Evolutionary conservation across 53 echinoderm and acorn worm genomes (phyloP).

Genomic region (Apostichopus leukothele): DNA sequence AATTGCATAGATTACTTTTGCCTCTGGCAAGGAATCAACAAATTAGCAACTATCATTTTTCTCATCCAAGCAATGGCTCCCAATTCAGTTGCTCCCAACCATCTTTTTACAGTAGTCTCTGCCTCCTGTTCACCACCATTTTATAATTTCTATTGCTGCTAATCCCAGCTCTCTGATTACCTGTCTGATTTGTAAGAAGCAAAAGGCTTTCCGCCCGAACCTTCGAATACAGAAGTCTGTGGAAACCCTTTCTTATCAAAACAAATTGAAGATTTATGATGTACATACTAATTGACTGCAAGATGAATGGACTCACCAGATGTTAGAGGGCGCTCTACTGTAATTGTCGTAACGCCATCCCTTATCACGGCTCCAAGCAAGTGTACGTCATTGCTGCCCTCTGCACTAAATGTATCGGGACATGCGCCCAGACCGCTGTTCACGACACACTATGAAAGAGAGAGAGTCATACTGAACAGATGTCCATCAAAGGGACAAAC

Average conservation of each 20-base stretch:
- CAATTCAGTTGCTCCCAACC: no score
- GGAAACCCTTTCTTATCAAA: background rate
- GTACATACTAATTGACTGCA: background rate
- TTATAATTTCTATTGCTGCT: no score
- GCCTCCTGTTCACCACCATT: no score
- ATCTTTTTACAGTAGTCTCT: no score
- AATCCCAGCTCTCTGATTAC: no score
- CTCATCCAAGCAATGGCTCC: no score
- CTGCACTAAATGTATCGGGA: conserved; percentile 51
- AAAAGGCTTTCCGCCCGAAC: no score
- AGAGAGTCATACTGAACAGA: background rate
- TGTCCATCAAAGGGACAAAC: background rate
- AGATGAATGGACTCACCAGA: conserved; percentile 50
- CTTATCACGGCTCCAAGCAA: conserved; percentile 17
- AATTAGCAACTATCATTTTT: no score
- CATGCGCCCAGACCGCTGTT: conserved; percentile 65
- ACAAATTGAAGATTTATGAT: background rate
- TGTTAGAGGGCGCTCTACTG: conserved; percentile 54
- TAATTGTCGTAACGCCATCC: conserved; percentile 60
- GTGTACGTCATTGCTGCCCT: conserved; percentile 41
- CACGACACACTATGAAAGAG: conserved; percentile 53
- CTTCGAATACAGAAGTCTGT: no score
- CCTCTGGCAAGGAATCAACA: no score
- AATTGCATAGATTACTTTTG: no score
- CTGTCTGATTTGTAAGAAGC: no score